Evolutionary conservation across 2,888 invertebrate species (phyloP).

Genomic region (Pollenia amentaria): DNA sequence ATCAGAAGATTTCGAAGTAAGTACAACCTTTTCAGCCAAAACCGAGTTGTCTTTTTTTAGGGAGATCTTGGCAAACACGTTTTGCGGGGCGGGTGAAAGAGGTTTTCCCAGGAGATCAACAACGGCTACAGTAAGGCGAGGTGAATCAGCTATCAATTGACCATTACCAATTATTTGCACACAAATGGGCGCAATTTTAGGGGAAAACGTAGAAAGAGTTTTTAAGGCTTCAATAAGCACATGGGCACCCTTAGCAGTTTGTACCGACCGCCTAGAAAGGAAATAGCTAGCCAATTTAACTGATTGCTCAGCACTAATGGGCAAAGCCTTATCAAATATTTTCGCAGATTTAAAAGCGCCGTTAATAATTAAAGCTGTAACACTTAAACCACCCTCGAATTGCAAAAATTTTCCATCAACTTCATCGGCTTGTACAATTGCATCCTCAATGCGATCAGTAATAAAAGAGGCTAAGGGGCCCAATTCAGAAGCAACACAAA

Average conservation of each 20-base stretch:
- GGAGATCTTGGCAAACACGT: slow-evolving; percentile 80
- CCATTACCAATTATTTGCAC: slow-evolving; percentile 92
- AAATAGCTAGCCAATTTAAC: slow-evolving; percentile 96
- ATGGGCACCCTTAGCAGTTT: slow-evolving; percentile 92
- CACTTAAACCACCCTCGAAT: slow-evolving; percentile 95
- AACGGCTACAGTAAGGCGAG: slow-evolving; percentile 89
- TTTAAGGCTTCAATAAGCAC: slow-evolving; percentile 91
- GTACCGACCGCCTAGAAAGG: slow-evolving; percentile 94
- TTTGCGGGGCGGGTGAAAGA: slow-evolving; percentile 78
- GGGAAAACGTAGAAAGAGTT: slow-evolving; percentile 87
- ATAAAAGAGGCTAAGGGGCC: slow-evolving; percentile 87
- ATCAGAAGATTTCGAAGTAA: slow-evolving; percentile 89
- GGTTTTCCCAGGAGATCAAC: slow-evolving; percentile 91
- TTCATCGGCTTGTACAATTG: slow-evolving; percentile 98
- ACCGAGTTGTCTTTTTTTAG: slow-evolving; percentile 87
- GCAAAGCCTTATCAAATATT: slow-evolving; percentile 88
- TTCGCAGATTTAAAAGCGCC: slow-evolving; percentile 87
- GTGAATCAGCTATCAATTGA: slow-evolving; percentile 90
- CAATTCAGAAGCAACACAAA: slow-evolving; percentile 92
- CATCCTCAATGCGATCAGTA: slow-evolving; percentile 93
- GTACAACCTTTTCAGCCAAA: slow-evolving; percentile 85
- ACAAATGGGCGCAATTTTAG: slow-evolving; percentile 93
- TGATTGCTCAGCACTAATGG: slow-evolving; percentile 91
- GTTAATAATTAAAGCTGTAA: slow-evolving; percentile 88
- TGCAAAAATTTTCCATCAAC: slow-evolving; percentile 94